Evolutionary conservation across 2,797 vertebrate genomes (phyloP), one percentile per base, ranked within the genome.

Genomic region (Halcyon leucocephala): DNA sequence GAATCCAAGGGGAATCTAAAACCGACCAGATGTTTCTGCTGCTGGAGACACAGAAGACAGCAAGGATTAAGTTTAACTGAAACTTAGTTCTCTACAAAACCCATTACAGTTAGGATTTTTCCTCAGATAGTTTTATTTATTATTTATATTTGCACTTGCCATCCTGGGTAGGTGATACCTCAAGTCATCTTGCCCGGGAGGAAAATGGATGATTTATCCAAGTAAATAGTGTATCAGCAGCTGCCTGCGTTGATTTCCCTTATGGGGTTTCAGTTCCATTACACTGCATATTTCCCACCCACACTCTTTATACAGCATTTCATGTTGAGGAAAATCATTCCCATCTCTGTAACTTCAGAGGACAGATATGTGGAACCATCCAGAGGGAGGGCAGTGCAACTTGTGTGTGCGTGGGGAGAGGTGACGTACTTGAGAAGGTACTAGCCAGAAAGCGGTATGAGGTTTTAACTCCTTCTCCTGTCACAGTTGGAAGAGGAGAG

Each of bases 1-100:
- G 98, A 98, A 98, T 98, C 98, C 98, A 97, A 98, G 95, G 98
- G 98, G 98, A 98, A 98, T 98, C 97, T 98, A 98, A 98, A 98
- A 98, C 98, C 93, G 46, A 98, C 97, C 98, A 98, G 98, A 98
- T 98, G 98, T 98, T 98, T 98, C 98, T 98, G 95, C 97, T 98
- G 97, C 96, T 98, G 97, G 96, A 98, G 96, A 97, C 93, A 67
- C 89, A 95, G 94, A 97, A 98, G 95, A 98, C 96, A 95, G 96
- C 95, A 87, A 97, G 97, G 97, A 98, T 98, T 98, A 98, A 98
- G 95, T 98, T 98, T 98, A 98, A 98, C 97, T 96, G 95, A 98
- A 98, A 98, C 97, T 97, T 97, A 83, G 93, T 95, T 94, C 90
- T 90, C 86, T 93, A 73, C 86, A 96, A 97, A 97, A 93, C 90